phyloP scores from a whole-genome alignment of 2,888 invertebrate genomes.

The Eupithecia abbreviata region DNA sequence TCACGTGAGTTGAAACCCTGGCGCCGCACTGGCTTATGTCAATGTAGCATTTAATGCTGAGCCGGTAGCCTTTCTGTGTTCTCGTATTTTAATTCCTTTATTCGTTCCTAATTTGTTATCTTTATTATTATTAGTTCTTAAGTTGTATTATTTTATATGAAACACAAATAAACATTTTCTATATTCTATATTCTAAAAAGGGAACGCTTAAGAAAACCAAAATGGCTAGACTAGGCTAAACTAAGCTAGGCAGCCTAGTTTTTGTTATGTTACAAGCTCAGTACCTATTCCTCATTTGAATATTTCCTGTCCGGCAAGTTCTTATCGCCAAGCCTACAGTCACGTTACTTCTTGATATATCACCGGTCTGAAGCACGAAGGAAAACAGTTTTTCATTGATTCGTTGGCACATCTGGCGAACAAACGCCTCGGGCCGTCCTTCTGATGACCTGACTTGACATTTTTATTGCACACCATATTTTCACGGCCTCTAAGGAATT shows the following conservation, averaged over 20 bases:
- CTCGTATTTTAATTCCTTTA: no score
- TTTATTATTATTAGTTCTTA: no score
- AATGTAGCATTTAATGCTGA: no score
- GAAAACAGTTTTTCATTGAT: conserved; percentile 83
- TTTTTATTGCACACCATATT: conserved; percentile 83
- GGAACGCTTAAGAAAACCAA: neutral
- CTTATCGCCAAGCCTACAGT: conserved; percentile 45
- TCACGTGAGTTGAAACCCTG: neutral
- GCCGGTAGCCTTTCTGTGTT: no score
- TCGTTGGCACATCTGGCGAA: conserved; percentile 82
- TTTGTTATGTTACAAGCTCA: neutral
- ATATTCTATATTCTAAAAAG: no score
- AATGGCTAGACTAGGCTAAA: neutral
- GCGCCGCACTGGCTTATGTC: no score
- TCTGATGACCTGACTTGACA: conserved; percentile 84
- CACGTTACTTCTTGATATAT: conserved; percentile 71
- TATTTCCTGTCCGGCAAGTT: conserved; percentile 30
- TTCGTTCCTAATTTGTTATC: no score
- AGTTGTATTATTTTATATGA: no score
- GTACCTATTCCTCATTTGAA: conserved; percentile 12
- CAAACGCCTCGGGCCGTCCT: conserved; percentile 81
- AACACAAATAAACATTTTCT: no score
- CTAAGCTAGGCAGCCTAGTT: neutral
- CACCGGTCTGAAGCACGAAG: conserved; percentile 73
- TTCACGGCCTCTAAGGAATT: conserved; percentile 76